Evolutionary conservation across 2,113 vertebrate species (phyloP), one percentile per base, ranked within the genome.

Genomic region (Rafetus swinhoei): DNA sequence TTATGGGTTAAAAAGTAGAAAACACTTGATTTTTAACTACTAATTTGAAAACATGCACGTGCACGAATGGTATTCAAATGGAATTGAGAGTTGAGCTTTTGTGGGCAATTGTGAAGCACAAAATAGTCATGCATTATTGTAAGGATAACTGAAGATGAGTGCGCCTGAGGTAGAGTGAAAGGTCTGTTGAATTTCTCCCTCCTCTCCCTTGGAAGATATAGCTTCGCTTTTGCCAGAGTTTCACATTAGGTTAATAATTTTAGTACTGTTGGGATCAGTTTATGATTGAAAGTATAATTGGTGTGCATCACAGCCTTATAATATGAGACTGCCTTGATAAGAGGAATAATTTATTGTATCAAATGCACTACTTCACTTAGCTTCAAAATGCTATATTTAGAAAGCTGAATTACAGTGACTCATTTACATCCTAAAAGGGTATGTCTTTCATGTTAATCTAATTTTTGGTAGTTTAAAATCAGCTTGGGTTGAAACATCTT

Each of bases 1-100:
- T 35, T 3, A 83, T 76, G 69, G 82, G 8, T 77, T 1, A 9
- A 62, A 69, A 7, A 24, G 56, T 55, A 8, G 35, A n/a, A 86
- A 86, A 1, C 50, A 5, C 7, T 35, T 6, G 9, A 3, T 2
- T 52, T 77, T 80, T 9, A 81, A 3, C 14, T 45, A 13, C 6
- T 1, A 0, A 1, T 32, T 29, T 10, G 2, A 29, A 59, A 35
- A 59, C 11, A 11, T 2, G 2, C 1, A 0, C 2, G 29, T 15
- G 25, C 7, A 1, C 12, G 1, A 18, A 0, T 60, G 57, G 12
- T 60, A 60, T 60, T 60, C 25, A 27, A 29, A 27, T 60, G 14
- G 56, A 56, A 12, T 3, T 0, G 27, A 77, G 4, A 2, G 22
- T 7, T 62, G 32, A 5, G 0, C 53, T 53, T 5, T 3, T 7